These are phyloP conservation scores for Ochropleura plecta DNA, from an alignment of 2,888 invertebrate genomes.

Conservation along the genomic window DNA sequence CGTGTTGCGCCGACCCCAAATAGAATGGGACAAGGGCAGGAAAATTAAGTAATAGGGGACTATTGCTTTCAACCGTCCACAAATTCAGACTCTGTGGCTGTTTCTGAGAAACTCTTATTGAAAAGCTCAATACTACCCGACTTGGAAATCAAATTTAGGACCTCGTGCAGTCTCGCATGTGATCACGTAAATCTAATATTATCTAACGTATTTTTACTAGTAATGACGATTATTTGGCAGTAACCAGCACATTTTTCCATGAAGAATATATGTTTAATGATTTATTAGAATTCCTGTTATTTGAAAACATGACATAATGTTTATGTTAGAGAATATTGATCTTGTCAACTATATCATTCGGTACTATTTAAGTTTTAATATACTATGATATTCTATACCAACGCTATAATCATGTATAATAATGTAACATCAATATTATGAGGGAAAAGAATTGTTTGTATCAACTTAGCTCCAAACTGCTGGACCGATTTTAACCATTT, in stretches of 20 bases:
- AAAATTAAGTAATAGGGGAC: neutral
- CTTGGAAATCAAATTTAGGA: neutral
- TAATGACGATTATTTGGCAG: conserved; percentile 1
- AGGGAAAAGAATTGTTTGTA: too few relatives aligned
- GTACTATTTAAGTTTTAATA: neutral
- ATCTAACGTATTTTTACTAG: neutral
- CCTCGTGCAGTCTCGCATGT: neutral
- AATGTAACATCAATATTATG: too few relatives aligned
- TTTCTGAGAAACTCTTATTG: neutral
- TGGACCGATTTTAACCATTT: too few relatives aligned
- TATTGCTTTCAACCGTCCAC: neutral
- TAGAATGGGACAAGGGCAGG: too few relatives aligned
- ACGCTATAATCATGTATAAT: too few relatives aligned
- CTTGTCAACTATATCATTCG: neutral
- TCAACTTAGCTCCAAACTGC: too few relatives aligned
- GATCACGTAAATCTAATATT: neutral
- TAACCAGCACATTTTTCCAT: neutral
- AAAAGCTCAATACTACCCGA: neutral
- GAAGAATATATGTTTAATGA: neutral
- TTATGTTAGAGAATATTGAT: neutral
- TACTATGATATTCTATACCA: too few relatives aligned
- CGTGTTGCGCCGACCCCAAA: too few relatives aligned
- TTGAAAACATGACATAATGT: neutral
- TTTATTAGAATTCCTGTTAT: conserved; percentile 11
- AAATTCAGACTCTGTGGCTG: neutral